These are phyloP conservation scores for Zaprionus inermis DNA, from an alignment of 1,140 invertebrate species.

Conservation along the genomic window DNA sequence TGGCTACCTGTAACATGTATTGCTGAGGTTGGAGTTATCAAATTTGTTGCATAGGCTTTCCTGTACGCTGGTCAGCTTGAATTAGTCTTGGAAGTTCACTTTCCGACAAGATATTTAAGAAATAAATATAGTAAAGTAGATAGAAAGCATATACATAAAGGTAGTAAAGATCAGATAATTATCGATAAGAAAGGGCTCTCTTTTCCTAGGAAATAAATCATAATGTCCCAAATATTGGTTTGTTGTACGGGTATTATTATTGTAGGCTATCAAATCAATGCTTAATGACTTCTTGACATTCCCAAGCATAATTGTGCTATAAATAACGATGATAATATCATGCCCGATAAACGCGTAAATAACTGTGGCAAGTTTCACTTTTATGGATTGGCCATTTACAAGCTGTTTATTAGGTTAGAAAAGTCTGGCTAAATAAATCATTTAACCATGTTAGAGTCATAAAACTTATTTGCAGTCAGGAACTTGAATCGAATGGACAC, in stretches of 20 bases:
- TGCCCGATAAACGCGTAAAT: neutral
- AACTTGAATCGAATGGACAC: constrained; percentile 28
- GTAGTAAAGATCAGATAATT: neutral
- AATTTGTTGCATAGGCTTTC: neutral
- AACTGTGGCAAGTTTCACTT: neutral
- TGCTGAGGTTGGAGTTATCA: neutral
- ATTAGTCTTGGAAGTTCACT: neutral
- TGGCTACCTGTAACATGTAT: neutral
- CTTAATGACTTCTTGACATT: neutral
- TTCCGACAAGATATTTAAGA: neutral
- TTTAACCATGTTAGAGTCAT: constrained; percentile 36
- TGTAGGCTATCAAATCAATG: neutral
- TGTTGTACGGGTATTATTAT: neutral
- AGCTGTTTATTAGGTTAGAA: neutral
- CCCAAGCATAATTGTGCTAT: constrained; percentile 1
- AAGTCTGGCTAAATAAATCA: constrained; percentile 28
- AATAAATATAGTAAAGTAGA: too few relatives aligned
- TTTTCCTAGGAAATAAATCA: neutral
- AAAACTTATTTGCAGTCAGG: constrained; percentile 32
- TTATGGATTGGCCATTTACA: constrained; percentile 13
- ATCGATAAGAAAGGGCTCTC: neutral
- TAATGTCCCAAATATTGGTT: neutral
- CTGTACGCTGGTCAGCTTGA: neutral
- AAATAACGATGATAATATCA: constrained; percentile 3
- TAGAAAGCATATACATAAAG: neutral